Conservation (phyloP, 2,888 invertebrate species). For the Linnaemya vulpina region DNA sequence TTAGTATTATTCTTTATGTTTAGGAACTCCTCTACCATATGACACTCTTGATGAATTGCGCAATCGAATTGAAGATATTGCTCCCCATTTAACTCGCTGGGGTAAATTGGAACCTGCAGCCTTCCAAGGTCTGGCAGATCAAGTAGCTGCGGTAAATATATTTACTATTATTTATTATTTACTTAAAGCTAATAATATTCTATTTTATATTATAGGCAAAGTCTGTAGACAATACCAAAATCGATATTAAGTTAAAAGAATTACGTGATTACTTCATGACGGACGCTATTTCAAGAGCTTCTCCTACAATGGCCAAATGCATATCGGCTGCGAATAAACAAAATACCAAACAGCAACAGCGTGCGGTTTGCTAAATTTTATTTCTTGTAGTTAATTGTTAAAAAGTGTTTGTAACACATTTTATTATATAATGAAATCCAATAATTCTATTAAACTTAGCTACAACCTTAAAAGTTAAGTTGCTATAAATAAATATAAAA, state of each 20-base stretch:
- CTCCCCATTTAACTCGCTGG: conserved; percentile 94
- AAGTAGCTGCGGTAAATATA: conserved; percentile 86
- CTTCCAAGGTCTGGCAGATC: conserved; percentile 91
- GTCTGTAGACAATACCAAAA: conserved; percentile 84
- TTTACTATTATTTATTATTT: neutral
- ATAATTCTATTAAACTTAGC: conserved; percentile 57
- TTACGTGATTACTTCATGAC: conserved; percentile 97
- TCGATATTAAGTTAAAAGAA: conserved; percentile 89
- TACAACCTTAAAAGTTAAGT: conserved; percentile 27
- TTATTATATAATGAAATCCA: conserved; percentile 40
- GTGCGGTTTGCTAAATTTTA: conserved; percentile 74
- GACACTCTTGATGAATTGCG: conserved; percentile 93
- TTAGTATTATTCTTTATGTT: neutral
- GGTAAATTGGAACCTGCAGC: conserved; percentile 93
- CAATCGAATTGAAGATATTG: conserved; percentile 90
- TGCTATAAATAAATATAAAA: conserved; percentile 15
- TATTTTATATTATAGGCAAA: conserved; percentile 80
- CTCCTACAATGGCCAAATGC: conserved; percentile 99
- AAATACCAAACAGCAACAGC: conserved; percentile 74
- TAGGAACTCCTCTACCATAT: conserved; percentile 90
- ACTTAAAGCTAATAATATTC: neutral
- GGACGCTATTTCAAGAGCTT: conserved; percentile 96
- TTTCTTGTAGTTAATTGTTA: conserved; percentile 8
- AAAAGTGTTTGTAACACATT: conserved; percentile 51
- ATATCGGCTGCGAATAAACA: conserved; percentile 93